Conservation (phyloP, 2,113 vertebrate genomes). For the Dromas ardeola region DNA sequence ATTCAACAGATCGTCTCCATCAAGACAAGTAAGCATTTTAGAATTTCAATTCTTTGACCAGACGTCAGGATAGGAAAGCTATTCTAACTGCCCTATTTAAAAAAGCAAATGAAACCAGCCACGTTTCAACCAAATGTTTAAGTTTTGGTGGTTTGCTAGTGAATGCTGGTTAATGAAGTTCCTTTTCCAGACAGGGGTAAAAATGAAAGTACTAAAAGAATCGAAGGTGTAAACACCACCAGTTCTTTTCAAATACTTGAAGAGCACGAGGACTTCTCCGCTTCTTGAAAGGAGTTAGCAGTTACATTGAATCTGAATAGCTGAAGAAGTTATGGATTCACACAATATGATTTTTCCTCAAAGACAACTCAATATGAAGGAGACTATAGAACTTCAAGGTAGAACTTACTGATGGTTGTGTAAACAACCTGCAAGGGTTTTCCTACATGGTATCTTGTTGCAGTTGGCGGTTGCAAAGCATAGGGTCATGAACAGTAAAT, state of each 20-base stretch:
- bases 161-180: background rate
- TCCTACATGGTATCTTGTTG: background rate
- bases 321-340: background rate
- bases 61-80: background rate
- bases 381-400: background rate
- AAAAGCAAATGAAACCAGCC: background rate
- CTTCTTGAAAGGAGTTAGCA: background rate
- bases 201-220: background rate
- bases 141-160: background rate
- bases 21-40: background rate
- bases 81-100: background rate
- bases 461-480: background rate
- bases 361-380: background rate
- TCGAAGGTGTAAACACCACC: background rate
- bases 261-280: background rate
- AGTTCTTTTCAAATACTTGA: background rate
- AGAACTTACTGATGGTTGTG: background rate
- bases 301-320: background rate
- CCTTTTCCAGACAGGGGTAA: background rate
- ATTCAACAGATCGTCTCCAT: background rate
- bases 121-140: background rate
- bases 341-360: background rate
- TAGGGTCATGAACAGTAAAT: background rate
- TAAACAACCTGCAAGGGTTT: background rate
- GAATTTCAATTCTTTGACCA: background rate